phyloP scores from a whole-genome alignment of 2,113 vertebrate genomes.

The Cariama cristata region DNA sequence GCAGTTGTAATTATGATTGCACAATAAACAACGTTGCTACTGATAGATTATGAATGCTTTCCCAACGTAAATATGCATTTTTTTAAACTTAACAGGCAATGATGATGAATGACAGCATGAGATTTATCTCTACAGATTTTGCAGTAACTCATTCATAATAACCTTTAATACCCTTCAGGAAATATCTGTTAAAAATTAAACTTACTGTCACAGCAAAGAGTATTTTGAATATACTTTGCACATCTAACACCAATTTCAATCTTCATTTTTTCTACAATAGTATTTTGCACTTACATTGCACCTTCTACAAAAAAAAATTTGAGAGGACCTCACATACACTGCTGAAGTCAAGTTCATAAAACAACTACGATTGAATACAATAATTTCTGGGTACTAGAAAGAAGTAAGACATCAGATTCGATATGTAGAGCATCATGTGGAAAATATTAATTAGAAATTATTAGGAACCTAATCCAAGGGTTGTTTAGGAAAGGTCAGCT shows the following conservation, averaged over 20 bases:
- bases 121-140: neutral
- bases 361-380: neutral
- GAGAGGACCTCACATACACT: neutral
- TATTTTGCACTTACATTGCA: neutral
- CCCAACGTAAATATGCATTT: neutral
- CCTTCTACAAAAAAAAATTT: neutral
- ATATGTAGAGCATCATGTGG: neutral
- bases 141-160: neutral
- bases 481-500: neutral
- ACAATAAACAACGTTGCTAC: neutral
- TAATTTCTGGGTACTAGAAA: neutral
- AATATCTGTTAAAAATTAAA: conserved; percentile 8
- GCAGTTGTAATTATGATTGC: neutral
- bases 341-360: neutral
- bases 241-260: neutral
- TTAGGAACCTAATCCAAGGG: neutral
- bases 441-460: conserved; percentile 23
- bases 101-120: neutral
- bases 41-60: neutral
- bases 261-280: neutral
- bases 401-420: neutral
- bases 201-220: neutral
- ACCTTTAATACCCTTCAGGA: neutral
- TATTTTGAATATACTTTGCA: neutral
- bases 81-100: neutral